phyloP scores from a whole-genome alignment of 2,113 vertebrate genomes.

The Callospermophilus lateralis region DNA sequence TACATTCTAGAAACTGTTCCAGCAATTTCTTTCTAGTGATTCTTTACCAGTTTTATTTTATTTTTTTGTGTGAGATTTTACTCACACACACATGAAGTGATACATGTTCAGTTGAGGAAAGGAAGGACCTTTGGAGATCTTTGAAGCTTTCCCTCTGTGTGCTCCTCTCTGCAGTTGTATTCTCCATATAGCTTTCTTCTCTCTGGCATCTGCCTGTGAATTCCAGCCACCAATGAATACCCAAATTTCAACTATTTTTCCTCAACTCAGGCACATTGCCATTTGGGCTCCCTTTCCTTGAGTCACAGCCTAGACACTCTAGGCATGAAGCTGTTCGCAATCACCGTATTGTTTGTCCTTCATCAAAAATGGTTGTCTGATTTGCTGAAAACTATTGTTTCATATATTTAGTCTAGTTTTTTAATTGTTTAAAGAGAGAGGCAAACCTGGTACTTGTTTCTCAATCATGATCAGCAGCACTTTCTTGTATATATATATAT shows the following conservation, averaged over 20 bases:
- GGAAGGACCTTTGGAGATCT: not conserved
- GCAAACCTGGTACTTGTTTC: not conserved
- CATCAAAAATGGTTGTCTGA: not conserved
- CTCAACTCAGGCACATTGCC: not conserved
- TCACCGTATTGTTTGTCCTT: not conserved
- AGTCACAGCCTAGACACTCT: not conserved
- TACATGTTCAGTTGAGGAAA: not conserved
- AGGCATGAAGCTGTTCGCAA: accelerated
- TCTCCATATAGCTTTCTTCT: not conserved
- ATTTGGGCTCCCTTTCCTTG: not conserved
- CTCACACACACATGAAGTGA: not conserved
- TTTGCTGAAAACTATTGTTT: not conserved
- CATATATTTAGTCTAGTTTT: not conserved
- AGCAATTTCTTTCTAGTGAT: not conserved
- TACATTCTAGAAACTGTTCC: not conserved
- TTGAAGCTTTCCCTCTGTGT: not conserved
- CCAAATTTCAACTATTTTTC: not conserved
- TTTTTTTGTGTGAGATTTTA: not conserved
- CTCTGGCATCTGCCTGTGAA: not conserved
- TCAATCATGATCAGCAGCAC: not conserved
- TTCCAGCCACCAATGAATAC: not conserved
- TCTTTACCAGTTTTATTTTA: not conserved
- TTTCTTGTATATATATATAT: not conserved
- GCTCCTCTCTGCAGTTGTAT: not conserved
- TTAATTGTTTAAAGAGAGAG: not conserved